These are phyloP conservation scores for Mobula hypostoma DNA, from an alignment of 2,113 vertebrate genomes.

Conservation along the genomic window DNA sequence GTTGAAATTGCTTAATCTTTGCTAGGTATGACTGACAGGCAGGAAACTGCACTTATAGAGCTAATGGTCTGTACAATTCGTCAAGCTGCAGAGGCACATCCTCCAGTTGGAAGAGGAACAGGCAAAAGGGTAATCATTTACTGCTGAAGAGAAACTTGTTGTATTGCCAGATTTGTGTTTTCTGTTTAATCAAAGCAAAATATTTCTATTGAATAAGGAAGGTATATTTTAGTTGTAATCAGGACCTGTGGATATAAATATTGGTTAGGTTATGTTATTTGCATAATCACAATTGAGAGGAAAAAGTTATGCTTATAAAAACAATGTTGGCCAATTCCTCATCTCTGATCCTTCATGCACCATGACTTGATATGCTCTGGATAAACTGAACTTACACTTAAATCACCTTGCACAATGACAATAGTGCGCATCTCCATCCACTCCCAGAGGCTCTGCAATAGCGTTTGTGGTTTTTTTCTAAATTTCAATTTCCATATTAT, in stretches of 20 bases:
- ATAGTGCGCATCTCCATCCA: background rate
- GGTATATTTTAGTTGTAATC: background rate
- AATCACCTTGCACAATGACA: background rate
- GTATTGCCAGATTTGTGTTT: background rate
- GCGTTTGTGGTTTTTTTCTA: background rate
- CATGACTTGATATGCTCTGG: background rate
- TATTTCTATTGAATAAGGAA: background rate
- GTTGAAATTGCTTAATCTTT: constrained; percentile 7
- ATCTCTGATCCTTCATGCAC: background rate
- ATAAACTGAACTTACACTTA: background rate
- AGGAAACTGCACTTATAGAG: constrained; percentile 94
- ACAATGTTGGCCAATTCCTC: background rate
- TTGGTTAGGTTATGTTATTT: background rate
- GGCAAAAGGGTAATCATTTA: constrained; percentile 79
- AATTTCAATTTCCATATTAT: background rate
- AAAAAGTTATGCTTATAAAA: background rate
- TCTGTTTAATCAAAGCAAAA: background rate
- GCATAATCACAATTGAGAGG: background rate
- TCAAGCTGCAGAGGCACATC: constrained; percentile 93
- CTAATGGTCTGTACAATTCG: constrained; percentile 92
- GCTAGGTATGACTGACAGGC: constrained; percentile 86
- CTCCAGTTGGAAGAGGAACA: constrained; percentile 93
- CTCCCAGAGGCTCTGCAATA: background rate
- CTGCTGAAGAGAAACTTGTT: background rate
- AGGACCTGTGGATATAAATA: too few species aligned